Evolutionary conservation across 1,140 invertebrate species (phyloP).

Genomic region (Heliothis subflexa): DNA sequence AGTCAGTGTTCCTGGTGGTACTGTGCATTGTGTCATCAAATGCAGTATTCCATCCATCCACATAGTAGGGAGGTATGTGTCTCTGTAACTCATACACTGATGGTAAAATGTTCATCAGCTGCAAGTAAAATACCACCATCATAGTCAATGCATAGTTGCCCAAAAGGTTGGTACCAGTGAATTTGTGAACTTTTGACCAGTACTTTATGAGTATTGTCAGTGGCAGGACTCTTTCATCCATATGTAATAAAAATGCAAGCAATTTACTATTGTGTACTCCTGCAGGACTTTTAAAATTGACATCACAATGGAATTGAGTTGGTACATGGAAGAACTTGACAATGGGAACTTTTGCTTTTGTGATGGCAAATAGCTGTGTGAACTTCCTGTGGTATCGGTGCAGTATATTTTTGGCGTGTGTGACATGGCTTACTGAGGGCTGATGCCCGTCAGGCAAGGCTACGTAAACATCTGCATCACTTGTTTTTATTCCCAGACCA

Average conservation of each 20-base stretch:
- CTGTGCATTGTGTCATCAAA: conserved; percentile 48
- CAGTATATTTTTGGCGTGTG: conserved; percentile 76
- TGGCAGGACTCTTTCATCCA: conserved; percentile 85
- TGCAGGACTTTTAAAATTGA: conserved; percentile 88
- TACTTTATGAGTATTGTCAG: conserved; percentile 89
- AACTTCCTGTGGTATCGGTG: conserved; percentile 74
- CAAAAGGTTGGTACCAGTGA: conserved; percentile 83
- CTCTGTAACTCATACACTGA: conserved; percentile 61
- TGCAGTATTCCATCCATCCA: conserved; percentile 68
- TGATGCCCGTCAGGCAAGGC: conserved; percentile 59
- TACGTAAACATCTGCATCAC: conserved; percentile 90
- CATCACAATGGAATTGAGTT: conserved; percentile 88
- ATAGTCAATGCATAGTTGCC: conserved; percentile 88
- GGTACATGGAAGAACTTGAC: conserved; percentile 88
- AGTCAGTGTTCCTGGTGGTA: conserved; percentile 48
- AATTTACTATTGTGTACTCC: conserved; percentile 88
- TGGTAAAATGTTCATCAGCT: conserved; percentile 80
- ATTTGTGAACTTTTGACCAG: conserved; percentile 88
- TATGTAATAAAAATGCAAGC: conserved; percentile 85
- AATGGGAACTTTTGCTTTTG: conserved; percentile 89
- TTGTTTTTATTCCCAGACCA: conserved; percentile 88
- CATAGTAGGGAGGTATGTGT: conserved; percentile 30
- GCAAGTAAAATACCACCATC: conserved; percentile 89
- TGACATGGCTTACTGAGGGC: conserved; percentile 55
- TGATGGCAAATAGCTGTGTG: conserved; percentile 86